phyloP scores from a whole-genome alignment of 2,797 vertebrate genomes.

The Pagetopsis macropterus region DNA sequence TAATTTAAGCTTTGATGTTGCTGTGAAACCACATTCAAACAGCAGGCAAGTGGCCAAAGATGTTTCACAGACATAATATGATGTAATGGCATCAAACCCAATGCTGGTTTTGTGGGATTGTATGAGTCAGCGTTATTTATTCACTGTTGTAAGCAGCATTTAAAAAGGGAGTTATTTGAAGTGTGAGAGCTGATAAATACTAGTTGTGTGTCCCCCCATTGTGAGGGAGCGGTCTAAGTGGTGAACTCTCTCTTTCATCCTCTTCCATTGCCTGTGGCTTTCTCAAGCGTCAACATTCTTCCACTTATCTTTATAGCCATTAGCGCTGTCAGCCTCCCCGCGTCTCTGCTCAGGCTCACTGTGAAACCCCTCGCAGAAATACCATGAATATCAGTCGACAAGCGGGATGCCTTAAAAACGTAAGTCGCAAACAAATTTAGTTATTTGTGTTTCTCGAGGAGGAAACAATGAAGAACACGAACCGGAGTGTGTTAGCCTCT shows the following conservation, averaged over 20 bases:
- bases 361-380: constrained; percentile 71
- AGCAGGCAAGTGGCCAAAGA: constrained; percentile 56
- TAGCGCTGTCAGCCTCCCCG: constrained; percentile 81
- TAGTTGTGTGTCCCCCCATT: constrained; percentile 58
- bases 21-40: constrained; percentile 46
- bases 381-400: constrained; percentile 79
- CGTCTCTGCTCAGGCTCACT: constrained; percentile 84
- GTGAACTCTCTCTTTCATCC: constrained; percentile 78
- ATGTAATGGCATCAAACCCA: constrained; percentile 50
- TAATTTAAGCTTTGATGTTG: constrained; percentile 45
- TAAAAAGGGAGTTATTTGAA: constrained; percentile 70
- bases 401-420: constrained; percentile 61
- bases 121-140: constrained; percentile 63
- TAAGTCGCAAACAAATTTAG: constrained; percentile 76
- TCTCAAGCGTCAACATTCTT: constrained; percentile 80
- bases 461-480: constrained; percentile 65
- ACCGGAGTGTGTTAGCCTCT: constrained; percentile 34
- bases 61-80: constrained; percentile 40
- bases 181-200: constrained; percentile 76
- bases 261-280: constrained; percentile 79
- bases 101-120: constrained; percentile 50
- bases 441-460: constrained; percentile 73
- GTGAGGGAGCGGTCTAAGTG: constrained; percentile 75
- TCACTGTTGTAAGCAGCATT: constrained; percentile 56
- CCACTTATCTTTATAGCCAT: constrained; percentile 87